These are phyloP conservation scores for Polymixis lichenea DNA, from an alignment of 2,888 invertebrate genomes.

Conservation along the genomic window DNA sequence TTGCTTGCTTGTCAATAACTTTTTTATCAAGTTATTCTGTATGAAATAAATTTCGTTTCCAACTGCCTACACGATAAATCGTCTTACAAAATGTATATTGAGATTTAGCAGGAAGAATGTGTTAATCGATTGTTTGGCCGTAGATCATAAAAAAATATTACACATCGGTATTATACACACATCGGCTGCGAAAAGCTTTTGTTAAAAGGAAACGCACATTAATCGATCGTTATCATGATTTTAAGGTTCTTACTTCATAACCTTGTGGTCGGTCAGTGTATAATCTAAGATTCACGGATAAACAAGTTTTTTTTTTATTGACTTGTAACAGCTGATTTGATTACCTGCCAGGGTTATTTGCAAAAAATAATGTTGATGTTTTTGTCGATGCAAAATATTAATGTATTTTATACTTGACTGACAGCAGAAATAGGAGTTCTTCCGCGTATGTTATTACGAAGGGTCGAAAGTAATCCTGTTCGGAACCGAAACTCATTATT, in stretches of 20 bases:
- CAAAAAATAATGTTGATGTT: constrained; percentile 7
- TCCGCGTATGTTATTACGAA: constrained; percentile 3
- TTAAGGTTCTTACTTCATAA: constrained; percentile 14
- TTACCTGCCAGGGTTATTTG: constrained; percentile 10
- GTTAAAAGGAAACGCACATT: constrained; percentile 40
- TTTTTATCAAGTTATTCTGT: constrained; percentile 15
- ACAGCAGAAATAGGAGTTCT: background rate
- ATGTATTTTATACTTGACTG: constrained; percentile 5
- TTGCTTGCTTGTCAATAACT: constrained; percentile 18
- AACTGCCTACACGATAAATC: background rate
- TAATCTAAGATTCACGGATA: constrained; percentile 24
- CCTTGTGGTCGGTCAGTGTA: constrained; percentile 35
- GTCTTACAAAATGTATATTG: background rate
- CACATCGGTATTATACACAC: constrained; percentile 26
- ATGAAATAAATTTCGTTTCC: constrained; percentile 8
- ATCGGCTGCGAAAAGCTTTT: constrained; percentile 33
- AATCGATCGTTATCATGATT: constrained; percentile 18
- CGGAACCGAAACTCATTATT: background rate
- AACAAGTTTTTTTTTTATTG: constrained; percentile 8
- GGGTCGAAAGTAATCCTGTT: background rate
- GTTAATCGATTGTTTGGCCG: constrained; percentile 27
- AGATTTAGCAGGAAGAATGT: constrained; percentile 13
- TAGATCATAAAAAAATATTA: constrained; percentile 45
- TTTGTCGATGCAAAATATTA: constrained; percentile 1
- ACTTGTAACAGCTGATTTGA: constrained; percentile 7